phyloP scores from a whole-genome alignment of 2,113 vertebrate species.

The Elgaria multicarinata region DNA sequence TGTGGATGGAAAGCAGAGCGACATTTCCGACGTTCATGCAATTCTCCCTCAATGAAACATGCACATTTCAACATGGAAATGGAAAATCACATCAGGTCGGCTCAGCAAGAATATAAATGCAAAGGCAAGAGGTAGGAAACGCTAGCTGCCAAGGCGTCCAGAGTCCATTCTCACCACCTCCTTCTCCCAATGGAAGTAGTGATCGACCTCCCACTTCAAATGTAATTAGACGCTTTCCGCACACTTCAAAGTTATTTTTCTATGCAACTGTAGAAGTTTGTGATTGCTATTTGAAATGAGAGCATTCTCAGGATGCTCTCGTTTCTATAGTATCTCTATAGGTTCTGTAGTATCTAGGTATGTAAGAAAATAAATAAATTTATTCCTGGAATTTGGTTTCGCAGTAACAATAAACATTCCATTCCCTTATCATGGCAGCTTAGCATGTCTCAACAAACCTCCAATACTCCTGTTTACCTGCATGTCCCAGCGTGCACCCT shows the following conservation, averaged over 20 bases:
- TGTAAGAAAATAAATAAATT: not conserved
- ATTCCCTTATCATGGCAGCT: not conserved
- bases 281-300: not conserved
- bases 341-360: not conserved
- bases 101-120: not conserved
- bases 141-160: not conserved
- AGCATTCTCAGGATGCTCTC: not conserved
- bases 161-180: not conserved
- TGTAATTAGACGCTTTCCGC: not conserved
- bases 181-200: not conserved
- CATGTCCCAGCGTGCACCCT: conserved; percentile 91
- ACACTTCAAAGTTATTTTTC: not conserved
- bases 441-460: not conserved
- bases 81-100: not conserved
- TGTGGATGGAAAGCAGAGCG: not conserved
- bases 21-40: not conserved
- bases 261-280: not conserved
- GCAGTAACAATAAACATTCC: not conserved
- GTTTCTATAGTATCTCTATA: not conserved
- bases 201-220: not conserved
- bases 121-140: not conserved
- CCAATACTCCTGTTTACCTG: conserved; percentile 79
- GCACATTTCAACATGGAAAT: not conserved
- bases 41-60: not conserved
- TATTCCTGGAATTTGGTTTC: not conserved